Base-by-base conservation (phyloP, 37 sponge, comb jelly and placozoan genomes). In the Sycon ciliatum region DNA sequence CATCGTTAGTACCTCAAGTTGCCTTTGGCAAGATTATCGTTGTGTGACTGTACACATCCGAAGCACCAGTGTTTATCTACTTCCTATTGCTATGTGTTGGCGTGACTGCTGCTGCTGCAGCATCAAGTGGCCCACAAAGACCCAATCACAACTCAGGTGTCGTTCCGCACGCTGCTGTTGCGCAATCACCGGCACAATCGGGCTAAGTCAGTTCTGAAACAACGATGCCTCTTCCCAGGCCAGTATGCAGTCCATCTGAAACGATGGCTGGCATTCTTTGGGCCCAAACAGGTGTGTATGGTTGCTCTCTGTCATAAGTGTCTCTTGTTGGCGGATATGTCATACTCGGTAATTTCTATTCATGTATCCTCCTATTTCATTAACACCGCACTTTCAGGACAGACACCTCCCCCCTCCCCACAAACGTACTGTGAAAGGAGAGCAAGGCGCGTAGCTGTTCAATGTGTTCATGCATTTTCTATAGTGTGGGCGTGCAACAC, bases 181-280 rank as follows among this genome's bases (percentile, higher is more conserved):
- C 56, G 18, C 56, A 56, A 54, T 16, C 29, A 4, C 5, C 4
- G 28, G 6, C 7, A 11, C 4, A 56, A 3, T 52, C 4, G 4
- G 9, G 7, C 49, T 26, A 5, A 56, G 23, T 55, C 23, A 62
- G 63, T 4, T 6, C 81, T 90, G 1, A 67, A 60, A 34, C 3
- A 34, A 11, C 79, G 73, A 34, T 91, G 92, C 56, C 68, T 91
- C 9, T n/a, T 38, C 0, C 92, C 92, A 34, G 92, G 87, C 11
- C 32, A 57, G 6, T 91, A 91, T 73, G 71, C 72, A 27, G 24
- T 55, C 29, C 92, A 91, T 76, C 33, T 91, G 1, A 23, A 34
- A 16, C 16, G 36, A 22, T 91, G 92, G 92, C 69, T 87, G 32
- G 27, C 57, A 18, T 61, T 87, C 64, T 91, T 60, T 71, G 24